phyloP scores from a whole-genome alignment of 2,888 invertebrate species.

The Rhamnusium bicolor region DNA sequence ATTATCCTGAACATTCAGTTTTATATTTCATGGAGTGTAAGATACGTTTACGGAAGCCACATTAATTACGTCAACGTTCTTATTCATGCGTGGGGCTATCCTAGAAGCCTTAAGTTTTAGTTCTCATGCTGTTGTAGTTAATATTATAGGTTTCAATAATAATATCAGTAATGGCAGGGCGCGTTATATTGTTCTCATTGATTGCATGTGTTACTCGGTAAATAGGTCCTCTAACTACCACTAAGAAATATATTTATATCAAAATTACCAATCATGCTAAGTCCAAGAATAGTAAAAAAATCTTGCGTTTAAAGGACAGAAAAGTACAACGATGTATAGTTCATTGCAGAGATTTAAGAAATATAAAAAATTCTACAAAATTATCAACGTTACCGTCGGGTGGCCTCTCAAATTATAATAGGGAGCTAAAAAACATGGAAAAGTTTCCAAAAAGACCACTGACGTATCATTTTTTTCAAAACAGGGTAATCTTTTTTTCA shows the following conservation, averaged over 20 bases:
- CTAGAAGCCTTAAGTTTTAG: slow-evolving; percentile 17
- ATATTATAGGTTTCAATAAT: slow-evolving; percentile 13
- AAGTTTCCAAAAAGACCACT: no score
- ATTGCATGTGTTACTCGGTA: background rate
- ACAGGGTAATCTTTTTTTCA: no score
- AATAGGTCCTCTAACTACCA: background rate
- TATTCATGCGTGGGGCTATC: slow-evolving; percentile 23
- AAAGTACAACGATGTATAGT: no score
- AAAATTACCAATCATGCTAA: background rate
- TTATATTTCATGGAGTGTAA: slow-evolving; percentile 41
- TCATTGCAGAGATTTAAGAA: no score
- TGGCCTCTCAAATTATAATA: no score
- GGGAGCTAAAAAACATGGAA: no score
- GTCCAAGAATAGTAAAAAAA: background rate
- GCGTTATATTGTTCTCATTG: background rate
- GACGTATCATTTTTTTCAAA: no score
- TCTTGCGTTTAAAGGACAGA: background rate
- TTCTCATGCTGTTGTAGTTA: background rate
- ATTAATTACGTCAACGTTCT: slow-evolving; percentile 47
- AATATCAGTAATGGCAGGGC: background rate
- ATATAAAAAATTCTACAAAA: no score
- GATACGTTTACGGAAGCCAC: slow-evolving; percentile 49
- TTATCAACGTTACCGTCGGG: no score
- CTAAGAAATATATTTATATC: background rate
- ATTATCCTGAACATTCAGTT: slow-evolving; percentile 34